Evolutionary conservation across 2,113 vertebrate genomes (phyloP).

Genomic region (Silurus asotus): DNA sequence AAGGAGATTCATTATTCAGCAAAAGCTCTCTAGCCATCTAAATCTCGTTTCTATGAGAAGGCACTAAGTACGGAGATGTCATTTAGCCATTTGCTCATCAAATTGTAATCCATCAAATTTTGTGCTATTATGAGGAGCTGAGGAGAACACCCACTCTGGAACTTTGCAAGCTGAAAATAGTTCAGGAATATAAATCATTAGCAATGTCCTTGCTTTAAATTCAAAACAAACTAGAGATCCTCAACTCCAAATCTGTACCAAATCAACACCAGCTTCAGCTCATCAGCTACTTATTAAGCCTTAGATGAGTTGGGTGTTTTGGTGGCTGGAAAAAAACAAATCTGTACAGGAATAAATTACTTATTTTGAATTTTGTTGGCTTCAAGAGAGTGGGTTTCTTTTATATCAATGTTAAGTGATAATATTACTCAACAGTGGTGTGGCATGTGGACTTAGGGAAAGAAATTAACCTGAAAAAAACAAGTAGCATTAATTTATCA

Average conservation of each 20-base stretch:
- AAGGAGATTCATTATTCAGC: slow-evolving; percentile 48
- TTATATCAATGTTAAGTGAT: not conserved
- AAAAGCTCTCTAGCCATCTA: slow-evolving; percentile 31
- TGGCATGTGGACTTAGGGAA: not conserved
- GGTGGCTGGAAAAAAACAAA: not conserved
- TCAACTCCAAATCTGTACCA: not conserved
- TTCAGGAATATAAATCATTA: not conserved
- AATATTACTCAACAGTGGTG: not conserved
- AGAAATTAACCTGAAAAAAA: not conserved
- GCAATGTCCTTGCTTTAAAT: not conserved
- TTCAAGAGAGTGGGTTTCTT: not conserved
- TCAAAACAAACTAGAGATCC: not conserved
- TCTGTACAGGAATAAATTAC: not conserved
- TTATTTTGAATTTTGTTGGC: not conserved
- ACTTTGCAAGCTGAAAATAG: not conserved
- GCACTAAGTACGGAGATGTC: slow-evolving; percentile 22
- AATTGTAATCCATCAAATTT: slow-evolving; percentile 40
- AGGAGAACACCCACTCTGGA: not conserved
- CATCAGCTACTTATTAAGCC: not conserved
- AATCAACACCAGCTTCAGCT: slow-evolving; percentile 11
- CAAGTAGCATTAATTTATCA: not conserved
- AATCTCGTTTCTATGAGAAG: not conserved
- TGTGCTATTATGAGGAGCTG: slow-evolving; percentile 33
- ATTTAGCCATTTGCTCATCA: slow-evolving; percentile 54
- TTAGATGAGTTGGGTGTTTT: not conserved